Evolutionary conservation across 2,797 vertebrate genomes (phyloP).

Genomic region (Myripristis murdjan): DNA sequence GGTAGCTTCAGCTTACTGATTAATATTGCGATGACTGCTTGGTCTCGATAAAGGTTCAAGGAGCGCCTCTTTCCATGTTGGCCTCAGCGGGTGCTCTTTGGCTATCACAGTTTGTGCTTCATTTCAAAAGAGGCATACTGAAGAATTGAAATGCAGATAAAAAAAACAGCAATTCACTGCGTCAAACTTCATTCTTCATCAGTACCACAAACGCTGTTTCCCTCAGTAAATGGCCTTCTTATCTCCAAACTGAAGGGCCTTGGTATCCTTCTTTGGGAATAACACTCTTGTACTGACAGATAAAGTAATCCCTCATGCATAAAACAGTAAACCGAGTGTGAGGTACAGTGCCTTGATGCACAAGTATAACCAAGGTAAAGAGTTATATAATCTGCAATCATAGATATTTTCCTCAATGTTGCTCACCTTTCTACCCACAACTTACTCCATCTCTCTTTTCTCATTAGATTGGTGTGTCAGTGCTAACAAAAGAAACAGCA

Average conservation of each 20-base stretch:
- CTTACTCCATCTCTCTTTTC: no score
- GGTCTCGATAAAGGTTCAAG: no score
- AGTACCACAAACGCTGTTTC: slow-evolving; percentile 49
- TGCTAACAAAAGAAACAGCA: no score
- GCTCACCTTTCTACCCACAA: no score
- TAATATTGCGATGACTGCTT: no score
- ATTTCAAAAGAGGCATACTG: slow-evolving; percentile 7
- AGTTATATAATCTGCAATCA: no score
- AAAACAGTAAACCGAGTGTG: neutral
- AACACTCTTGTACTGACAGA: slow-evolving; percentile 37
- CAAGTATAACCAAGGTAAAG: no score
- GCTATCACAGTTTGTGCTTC: neutral
- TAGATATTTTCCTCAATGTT: no score
- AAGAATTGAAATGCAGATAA: slow-evolving; percentile 21
- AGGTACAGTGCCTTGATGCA: neutral
- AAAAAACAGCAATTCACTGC: slow-evolving; percentile 29
- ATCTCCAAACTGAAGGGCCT: slow-evolving; percentile 34
- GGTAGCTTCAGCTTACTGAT: no score
- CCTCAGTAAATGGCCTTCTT: slow-evolving; percentile 40
- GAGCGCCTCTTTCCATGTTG: no score
- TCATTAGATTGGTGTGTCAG: no score
- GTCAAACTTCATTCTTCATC: slow-evolving; percentile 43
- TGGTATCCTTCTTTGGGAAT: slow-evolving; percentile 24
- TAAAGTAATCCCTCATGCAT: slow-evolving; percentile 16
- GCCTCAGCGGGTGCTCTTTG: neutral